Conservation (phyloP, 2,797 vertebrate species). For the Zenarchopterus dispar region DNA sequence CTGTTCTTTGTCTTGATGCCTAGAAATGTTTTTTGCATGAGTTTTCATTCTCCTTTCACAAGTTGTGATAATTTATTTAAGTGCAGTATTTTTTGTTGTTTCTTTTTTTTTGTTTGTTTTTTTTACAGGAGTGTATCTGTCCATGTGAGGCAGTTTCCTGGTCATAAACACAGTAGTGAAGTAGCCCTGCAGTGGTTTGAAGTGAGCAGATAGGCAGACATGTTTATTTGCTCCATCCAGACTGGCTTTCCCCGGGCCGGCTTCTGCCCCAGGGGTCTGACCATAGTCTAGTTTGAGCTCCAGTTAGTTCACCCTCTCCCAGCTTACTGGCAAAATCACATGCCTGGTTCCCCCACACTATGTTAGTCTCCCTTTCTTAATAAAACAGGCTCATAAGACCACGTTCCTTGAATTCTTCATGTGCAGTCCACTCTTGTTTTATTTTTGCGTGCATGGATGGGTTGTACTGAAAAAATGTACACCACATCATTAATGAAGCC, state of each 20-base stretch:
- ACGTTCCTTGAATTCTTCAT: slow-evolving; percentile 76
- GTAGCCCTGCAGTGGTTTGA: slow-evolving; percentile 63
- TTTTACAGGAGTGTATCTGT: slow-evolving; percentile 15
- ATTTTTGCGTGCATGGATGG: slow-evolving; percentile 52
- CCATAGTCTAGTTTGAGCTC: slow-evolving; percentile 46
- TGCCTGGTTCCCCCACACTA: slow-evolving; percentile 45
- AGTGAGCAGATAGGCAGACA: slow-evolving; percentile 44
- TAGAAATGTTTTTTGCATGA: slow-evolving; percentile 39
- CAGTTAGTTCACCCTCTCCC: slow-evolving; percentile 39
- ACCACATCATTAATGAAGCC: slow-evolving; percentile 33
- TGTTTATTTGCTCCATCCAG: slow-evolving; percentile 65
- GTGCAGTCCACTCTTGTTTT: slow-evolving; percentile 31
- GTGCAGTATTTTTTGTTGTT: not conserved
- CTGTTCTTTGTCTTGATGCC: slow-evolving; percentile 51
- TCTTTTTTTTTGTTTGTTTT: slow-evolving; percentile 23
- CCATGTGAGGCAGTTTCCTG: slow-evolving; percentile 44
- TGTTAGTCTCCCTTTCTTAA: slow-evolving; percentile 57
- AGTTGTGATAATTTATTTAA: slow-evolving; percentile 36
- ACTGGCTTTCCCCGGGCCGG: slow-evolving; percentile 54
- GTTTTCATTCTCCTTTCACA: slow-evolving; percentile 18
- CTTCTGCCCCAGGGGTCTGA: slow-evolving; percentile 60
- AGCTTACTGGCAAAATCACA: slow-evolving; percentile 49
- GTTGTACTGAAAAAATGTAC: slow-evolving; percentile 41
- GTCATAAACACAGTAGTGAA: slow-evolving; percentile 58
- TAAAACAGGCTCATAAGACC: slow-evolving; percentile 66